Base-by-base conservation (phyloP, 2,113 vertebrate species). In the Cheirogaleus medius region DNA sequence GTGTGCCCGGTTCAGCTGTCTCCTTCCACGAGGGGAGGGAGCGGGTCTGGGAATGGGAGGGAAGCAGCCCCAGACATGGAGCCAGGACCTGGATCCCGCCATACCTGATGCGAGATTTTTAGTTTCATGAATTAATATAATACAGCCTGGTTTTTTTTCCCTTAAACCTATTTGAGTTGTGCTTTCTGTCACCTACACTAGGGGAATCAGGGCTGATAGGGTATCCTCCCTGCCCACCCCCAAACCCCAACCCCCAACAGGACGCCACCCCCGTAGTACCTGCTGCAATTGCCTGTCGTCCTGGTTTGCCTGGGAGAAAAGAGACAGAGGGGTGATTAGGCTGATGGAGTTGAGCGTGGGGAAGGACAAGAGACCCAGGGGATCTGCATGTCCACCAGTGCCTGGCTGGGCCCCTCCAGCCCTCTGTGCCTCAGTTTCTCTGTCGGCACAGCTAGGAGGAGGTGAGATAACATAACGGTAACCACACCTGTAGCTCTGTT, bases 31-130 rank as follows among this genome's bases (percentile, higher is more conserved):
- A 76, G 3, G 23, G 23, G 20, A 84, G 27, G 82, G 74, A 58
- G 78, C 73, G 5, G 13, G 60, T 74, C 86, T 93, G 52, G 60
- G 47, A 68, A 52, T 5, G 23, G 58, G 29, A 77, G 66, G 78
- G 20, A 90, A 54, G 58, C 15, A 73, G 85, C n/a, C 23, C n/a
- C 52, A 42, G 42, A 52, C 0, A 17, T 54, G 52, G 42, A 56
- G 63, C 34, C 25, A 52, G 64, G 34, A 10, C 94, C 99, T 99
- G 91, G 54, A 34, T 34, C n/a, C 37, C 52, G 58, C 77, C 7
- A 0, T 5, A 10, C 92, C 64, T 71, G 52, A 94, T 60, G 58
- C 14, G 5, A 18, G 14, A 2, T 1, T 64, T 78, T 78, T 23
- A 56, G 21, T 78, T 52, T 66, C 29, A 64, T 27, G 69, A 86